Percentiles rank a stretch among this genome's conserved stretches.
phyloP scores from a whole-genome alignment of 1,140 invertebrate species.

The Temnothorax nylanderi region DNA sequence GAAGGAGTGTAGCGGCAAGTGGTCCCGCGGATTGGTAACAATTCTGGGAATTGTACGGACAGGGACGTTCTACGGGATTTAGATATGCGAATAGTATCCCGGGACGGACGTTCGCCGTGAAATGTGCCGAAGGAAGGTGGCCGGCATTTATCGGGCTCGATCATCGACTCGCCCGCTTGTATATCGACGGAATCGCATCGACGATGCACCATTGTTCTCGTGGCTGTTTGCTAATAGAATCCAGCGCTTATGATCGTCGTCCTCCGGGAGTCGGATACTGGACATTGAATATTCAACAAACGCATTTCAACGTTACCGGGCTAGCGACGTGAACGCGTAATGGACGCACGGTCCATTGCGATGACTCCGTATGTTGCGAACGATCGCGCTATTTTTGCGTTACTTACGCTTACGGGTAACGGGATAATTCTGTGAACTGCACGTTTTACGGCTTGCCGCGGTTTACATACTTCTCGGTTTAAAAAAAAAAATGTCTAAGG shows the following conservation, averaged over 20 bases:
- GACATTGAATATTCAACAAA: slow-evolving; percentile 57
- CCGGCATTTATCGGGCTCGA: slow-evolving; percentile 70
- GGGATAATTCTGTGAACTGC: not conserved
- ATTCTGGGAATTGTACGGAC: slow-evolving; percentile 50
- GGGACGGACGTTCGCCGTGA: slow-evolving; percentile 69
- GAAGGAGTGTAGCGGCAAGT: slow-evolving; percentile 30
- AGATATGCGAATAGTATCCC: slow-evolving; percentile 53
- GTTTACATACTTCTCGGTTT: no score
- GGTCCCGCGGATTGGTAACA: slow-evolving; percentile 2
- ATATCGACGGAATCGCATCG: slow-evolving; percentile 63
- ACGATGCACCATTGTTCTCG: slow-evolving; percentile 70
- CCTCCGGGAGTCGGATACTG: slow-evolving; percentile 12
- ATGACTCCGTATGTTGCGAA: not conserved
- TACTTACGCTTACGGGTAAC: no score
- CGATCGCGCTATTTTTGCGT: not conserved
- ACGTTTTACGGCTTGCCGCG: not conserved
- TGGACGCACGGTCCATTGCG: not conserved
- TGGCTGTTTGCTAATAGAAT: slow-evolving; percentile 58
- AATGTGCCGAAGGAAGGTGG: slow-evolving; percentile 70
- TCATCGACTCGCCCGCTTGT: slow-evolving; percentile 65
- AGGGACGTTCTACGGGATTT: slow-evolving; percentile 40
- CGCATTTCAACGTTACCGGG: slow-evolving; percentile 37
- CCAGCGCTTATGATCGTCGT: slow-evolving; percentile 37
- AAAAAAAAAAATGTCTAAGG: no score
- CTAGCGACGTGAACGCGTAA: slow-evolving; percentile 12